Evolutionary conservation across 1,140 invertebrate genomes (phyloP), one percentile per base, ranked within the genome.

Genomic region (Dendrolimus punctatus): DNA sequence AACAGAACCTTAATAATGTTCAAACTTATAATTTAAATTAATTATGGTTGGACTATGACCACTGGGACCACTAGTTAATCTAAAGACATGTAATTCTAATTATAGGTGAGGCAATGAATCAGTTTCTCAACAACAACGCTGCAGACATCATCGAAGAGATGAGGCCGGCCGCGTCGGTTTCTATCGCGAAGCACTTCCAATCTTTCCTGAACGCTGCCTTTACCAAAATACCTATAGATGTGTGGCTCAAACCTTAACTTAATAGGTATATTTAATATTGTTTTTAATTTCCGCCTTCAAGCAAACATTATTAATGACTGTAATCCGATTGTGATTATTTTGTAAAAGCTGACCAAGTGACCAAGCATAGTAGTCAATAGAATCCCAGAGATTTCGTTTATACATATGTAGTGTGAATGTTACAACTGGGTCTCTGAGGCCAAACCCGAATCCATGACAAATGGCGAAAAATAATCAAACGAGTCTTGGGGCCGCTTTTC

Each of bases 131-230:
- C 84, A 93, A 94, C 69, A 95, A 96, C 66, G 91, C 93, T 0
- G 91, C 93, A 37, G 94, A 95, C 71, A 94, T 96, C 43, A 94
- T 96, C 46, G 90, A 92, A 23, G 94, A 95, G 78, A 93, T 96
- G 91, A 90, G 93, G 75, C 93, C 94, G 2, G 94, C 94, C 4
- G 92, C 94, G 0, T 91, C 92, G 5, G 71, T 88, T 5, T 92
- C 93, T 53, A 92, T 95, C 58, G 91, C 91, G 0, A 93, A 92
- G 66, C 93, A 95, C 65, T 95, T 95, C 80, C 92, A 93, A 67
- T 88, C 89, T 1, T 93, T 95, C 73, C 89, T 95, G 48, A 95
- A 95, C 63, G 90, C 88, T 10, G 93, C 93, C 37, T 95, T 95
- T 71, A 89, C 90, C 39, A 93, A 93, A 68, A 88, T 95, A 58